Conservation (phyloP, 2,888 invertebrate species). For the Oasisia sp. region DNA sequence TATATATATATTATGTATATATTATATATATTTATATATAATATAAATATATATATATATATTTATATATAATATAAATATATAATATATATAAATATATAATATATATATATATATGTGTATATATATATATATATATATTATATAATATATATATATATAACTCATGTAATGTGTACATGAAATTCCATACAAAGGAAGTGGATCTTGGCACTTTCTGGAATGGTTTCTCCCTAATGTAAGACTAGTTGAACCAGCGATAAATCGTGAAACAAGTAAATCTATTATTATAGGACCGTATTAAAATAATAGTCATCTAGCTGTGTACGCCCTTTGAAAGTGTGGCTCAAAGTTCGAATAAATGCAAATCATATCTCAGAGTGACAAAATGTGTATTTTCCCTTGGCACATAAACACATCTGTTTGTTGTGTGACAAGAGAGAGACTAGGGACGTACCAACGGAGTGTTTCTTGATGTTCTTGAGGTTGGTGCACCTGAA, state of each 20-base stretch:
- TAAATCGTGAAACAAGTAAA: neutral
- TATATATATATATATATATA: no score
- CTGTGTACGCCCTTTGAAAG: neutral
- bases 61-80: no score
- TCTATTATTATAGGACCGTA: neutral
- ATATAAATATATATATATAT: no score
- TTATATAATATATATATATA: no score
- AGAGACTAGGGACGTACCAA: slow-evolving; percentile 49
- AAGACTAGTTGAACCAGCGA: neutral
- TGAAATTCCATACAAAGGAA: no score
- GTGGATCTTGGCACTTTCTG: neutral
- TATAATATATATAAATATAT: no score
- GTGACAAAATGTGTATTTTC: neutral
- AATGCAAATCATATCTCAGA: neutral
- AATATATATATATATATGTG: no score
- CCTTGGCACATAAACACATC: neutral
- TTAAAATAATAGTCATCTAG: neutral
- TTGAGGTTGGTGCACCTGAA: slow-evolving; percentile 66
- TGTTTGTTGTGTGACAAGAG: neutral
- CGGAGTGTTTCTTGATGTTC: slow-evolving; percentile 65
- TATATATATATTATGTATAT: no score
- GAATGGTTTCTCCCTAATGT: neutral
- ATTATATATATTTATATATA: no score
- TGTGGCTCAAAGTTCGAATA: no score
- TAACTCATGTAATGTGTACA: no score